Evolutionary conservation across 2,113 vertebrate genomes (phyloP), one percentile per base, ranked within the genome.

Genomic region (Alouatta palliata): DNA sequence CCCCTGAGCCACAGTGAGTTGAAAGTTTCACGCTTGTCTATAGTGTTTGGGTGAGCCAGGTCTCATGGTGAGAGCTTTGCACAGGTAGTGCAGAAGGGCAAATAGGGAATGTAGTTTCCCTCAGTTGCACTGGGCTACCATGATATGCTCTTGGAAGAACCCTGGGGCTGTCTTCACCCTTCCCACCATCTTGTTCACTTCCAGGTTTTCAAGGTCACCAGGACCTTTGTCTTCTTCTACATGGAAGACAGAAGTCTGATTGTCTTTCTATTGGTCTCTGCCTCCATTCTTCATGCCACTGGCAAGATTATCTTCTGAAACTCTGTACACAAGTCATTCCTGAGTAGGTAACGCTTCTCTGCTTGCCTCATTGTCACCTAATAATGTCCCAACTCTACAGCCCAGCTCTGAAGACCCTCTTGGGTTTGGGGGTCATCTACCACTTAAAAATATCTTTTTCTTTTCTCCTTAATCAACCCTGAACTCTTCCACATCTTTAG

Each of bases 121-220:
- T 40, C 32, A 1, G 25, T 1, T 9, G 40, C 3, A 4, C 23
- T 87, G 66, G 73, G 11, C 54, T 0, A 0, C 14, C 13, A 12
- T 14, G 13, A 25, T 45, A 52, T 16, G 4, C 43, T 47, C 7
- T 8, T n/a, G 1, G 30, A 11, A 32, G 23, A 61, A 7, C 7
- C 64, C 40, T 0, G 4, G 35, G 27, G 12, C 23, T 0, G 0
- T 47, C 27, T 27, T 75, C 10, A 54, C 37, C 21, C 32, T 47
- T 54, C 20, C 23, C 4, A 7, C 37, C 52, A 10, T 45, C 43
- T 45, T 52, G 1, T 49, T 20, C 12, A 11, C 0, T 1, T 49
- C 21, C 61, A 35, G 54, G 40, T 30, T 3, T 32, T 52, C 23
- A 76, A 37, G 40, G 12, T 21, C 2, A 0, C 17, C 1, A 43